Base-by-base conservation (phyloP, 2,888 invertebrate species). In the Cylindroiulus punctatus region DNA sequence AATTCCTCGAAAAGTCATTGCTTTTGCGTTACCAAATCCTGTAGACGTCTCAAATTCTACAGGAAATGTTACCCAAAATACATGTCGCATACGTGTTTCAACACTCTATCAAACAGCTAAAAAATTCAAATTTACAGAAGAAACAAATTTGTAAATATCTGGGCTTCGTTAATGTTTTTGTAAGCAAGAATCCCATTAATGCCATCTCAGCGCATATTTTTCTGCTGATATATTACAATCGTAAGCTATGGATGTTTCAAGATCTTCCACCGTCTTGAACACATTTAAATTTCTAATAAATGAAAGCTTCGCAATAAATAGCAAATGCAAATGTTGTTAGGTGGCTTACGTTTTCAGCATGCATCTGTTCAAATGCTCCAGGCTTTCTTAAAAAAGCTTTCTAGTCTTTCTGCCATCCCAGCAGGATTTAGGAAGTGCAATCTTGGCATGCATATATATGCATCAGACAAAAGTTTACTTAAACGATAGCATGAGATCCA, bases 401-500 rank as follows among this genome's bases (percentile, higher is more conserved):
- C 65, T 65, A 26, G 1, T 65, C 65, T 26, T 65, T 12, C 26
- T 65, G 14, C 26, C n/a, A 65, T 26, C n/a, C 26, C 1, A 65
- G 65, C 65, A 22, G n/a, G 65, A 65, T 65, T 65, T 65, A 65
- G 65, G 52, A 52, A 65, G 26, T 65, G 26, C 26, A 65, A 65
- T 65, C 26, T 26, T 26, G 12, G 26, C 65, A 10, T 7, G n/a
- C n/a, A 65, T 65, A 65, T 65, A 65, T 65, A 65, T 65, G 26
- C 65, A 65, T 65, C 65, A 26, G 65, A 65, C 65, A 65, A 65
- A 44, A 65, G 65, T 26, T 65, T 65, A 65, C 65, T 65, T 65
- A 65, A 65, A 65, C 65, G 65, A 65, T 65, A 65, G 65, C 65
- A 26, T 65, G 65, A 65, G 65, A 65, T 65, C 65, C 65, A 65